A percentile compares a stretch with the other conserved stretches of the same genome.
phyloP scores from a whole-genome alignment of 92 coral and sea anemone species.

The Porites rus region DNA sequence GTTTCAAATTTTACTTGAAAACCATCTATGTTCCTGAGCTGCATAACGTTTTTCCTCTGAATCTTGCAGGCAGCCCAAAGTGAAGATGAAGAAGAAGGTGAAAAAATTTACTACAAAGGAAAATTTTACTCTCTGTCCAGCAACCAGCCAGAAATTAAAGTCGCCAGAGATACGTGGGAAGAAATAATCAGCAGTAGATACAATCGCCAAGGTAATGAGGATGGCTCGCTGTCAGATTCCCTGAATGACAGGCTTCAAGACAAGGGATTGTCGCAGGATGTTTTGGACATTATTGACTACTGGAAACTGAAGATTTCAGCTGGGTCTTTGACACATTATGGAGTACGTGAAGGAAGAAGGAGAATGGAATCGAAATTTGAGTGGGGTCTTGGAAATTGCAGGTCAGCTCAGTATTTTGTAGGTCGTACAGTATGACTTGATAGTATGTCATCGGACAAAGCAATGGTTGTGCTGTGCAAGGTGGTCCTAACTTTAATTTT shows the following conservation, averaged over 20 bases:
- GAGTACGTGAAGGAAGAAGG: constrained; percentile 52
- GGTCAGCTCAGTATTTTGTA: constrained; percentile 28
- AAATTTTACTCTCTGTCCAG: neutral
- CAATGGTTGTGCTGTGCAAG: too few relatives aligned
- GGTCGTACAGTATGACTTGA: too few relatives aligned
- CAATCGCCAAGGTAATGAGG: neutral
- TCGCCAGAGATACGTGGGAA: constrained; percentile 46
- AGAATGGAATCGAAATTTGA: constrained; percentile 54
- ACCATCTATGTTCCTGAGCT: too few relatives aligned
- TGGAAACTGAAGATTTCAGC: constrained; percentile 62
- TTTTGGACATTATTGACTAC: constrained; percentile 38
- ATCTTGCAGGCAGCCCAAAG: constrained; percentile 16
- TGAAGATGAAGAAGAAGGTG: constrained; percentile 7
- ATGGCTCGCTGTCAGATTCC: neutral
- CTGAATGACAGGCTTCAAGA: constrained; percentile 21
- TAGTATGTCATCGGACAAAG: too few relatives aligned
- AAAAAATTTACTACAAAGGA: constrained; percentile 37
- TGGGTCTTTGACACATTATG: constrained; percentile 55
- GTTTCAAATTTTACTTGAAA: too few relatives aligned
- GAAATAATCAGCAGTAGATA: constrained; percentile 35
- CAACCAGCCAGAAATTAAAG: constrained; percentile 44
- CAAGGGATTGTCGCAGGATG: constrained; percentile 36
- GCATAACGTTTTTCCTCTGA: too few relatives aligned
- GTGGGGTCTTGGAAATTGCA: constrained; percentile 64
- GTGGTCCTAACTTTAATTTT: too few relatives aligned